These are phyloP conservation scores for Tympanuchus pallidicinctus DNA, from an alignment of 2,113 vertebrate genomes.

Conservation along the genomic window DNA sequence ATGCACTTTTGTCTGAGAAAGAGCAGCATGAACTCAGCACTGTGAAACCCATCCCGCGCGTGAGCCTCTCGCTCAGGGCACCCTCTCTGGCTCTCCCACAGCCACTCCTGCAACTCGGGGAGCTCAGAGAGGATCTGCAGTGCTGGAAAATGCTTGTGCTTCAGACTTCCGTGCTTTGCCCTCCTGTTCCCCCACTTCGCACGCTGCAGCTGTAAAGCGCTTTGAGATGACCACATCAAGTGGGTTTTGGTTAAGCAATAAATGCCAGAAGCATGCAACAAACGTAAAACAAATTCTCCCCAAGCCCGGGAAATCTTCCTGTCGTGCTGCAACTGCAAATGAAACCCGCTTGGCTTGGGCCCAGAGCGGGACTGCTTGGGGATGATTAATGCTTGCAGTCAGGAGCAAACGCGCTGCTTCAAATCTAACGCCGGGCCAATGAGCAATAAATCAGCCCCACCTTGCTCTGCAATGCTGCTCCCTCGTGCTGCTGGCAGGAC, in stretches of 20 bases:
- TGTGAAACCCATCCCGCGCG: not conserved
- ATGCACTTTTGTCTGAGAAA: slow-evolving; percentile 1
- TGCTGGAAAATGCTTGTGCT: not conserved
- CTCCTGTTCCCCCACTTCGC: not conserved
- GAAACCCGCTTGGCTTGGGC: slow-evolving; percentile 25
- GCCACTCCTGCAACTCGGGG: not conserved
- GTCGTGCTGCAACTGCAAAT: slow-evolving; percentile 54
- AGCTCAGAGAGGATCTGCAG: not conserved
- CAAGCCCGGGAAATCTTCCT: slow-evolving; percentile 31
- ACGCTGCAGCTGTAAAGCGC: not conserved
- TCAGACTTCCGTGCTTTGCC: not conserved
- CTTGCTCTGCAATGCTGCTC: slow-evolving; percentile 50
- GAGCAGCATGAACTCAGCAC: not conserved
- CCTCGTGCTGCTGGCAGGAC: not conserved
- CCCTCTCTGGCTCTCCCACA: not conserved
- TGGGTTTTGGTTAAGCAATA: slow-evolving; percentile 58
- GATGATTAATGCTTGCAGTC: slow-evolving; percentile 69
- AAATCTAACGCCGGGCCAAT: not conserved
- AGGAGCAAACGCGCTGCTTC: slow-evolving; percentile 49
- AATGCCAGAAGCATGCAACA: slow-evolving; percentile 46
- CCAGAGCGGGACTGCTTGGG: not conserved
- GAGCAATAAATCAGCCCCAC: slow-evolving; percentile 70
- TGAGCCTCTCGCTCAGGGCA: not conserved
- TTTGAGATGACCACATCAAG: slow-evolving; percentile 54
- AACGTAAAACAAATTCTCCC: slow-evolving; percentile 37